These are phyloP conservation scores for Chloropsis cyanopogon DNA, from an alignment of 2,113 vertebrate species.

Conservation along the genomic window DNA sequence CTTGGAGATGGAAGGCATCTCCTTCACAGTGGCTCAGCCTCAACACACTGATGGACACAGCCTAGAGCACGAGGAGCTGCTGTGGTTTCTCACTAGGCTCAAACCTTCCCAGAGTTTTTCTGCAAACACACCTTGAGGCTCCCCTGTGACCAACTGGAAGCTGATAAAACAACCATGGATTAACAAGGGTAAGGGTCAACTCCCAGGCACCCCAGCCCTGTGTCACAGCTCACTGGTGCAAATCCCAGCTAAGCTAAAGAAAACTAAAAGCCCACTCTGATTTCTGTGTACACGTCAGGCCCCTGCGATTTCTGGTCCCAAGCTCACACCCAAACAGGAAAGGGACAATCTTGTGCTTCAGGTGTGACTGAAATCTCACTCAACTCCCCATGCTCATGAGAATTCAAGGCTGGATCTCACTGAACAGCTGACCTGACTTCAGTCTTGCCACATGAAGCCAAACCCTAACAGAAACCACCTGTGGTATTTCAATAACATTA, in stretches of 20 bases:
- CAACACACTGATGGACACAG: neutral
- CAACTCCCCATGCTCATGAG: constrained; percentile 31
- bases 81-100: constrained; percentile 27
- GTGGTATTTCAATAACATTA: constrained; percentile 57
- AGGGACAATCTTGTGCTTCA: constrained; percentile 40
- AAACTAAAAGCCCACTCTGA: constrained; percentile 34
- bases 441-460: constrained; percentile 40
- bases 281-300: constrained; percentile 27
- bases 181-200: constrained; percentile 15
- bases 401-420: constrained; percentile 21
- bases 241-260: constrained; percentile 60
- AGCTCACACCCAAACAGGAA: constrained; percentile 50
- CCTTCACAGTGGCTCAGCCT: neutral
- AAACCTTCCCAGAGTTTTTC: neutral
- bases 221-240: neutral
- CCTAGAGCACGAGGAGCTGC: neutral
- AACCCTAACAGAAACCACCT: constrained; percentile 63
- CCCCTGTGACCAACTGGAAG: neutral
- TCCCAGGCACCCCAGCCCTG: neutral
- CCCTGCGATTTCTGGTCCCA: constrained; percentile 25
- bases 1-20: neutral
- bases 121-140: constrained; percentile 2
- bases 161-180: constrained; percentile 13
- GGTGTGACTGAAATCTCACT: constrained; percentile 63
- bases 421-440: constrained; percentile 52